These are phyloP conservation scores for Nyctalus aviator DNA, from an alignment of 2,797 vertebrate species.

Conservation along the genomic window DNA sequence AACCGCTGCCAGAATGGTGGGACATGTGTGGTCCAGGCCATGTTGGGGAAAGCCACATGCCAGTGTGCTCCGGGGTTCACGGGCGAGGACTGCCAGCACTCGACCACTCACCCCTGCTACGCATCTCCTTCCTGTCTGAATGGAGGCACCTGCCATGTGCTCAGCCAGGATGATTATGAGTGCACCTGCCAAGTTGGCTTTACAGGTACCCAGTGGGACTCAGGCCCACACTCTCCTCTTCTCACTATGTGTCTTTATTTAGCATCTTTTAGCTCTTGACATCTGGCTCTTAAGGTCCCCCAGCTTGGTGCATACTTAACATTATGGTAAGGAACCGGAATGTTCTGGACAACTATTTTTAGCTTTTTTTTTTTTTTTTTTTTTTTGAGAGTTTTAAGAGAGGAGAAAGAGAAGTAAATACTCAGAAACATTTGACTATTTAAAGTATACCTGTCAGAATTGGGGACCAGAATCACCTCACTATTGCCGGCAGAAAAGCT, in stretches of 20 bases:
- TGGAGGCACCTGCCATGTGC: conserved; percentile 90
- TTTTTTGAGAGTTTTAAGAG: conserved; percentile 35
- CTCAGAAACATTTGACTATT: neutral
- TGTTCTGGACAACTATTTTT: neutral
- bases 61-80: conserved; percentile 92
- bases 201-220: conserved; percentile 89
- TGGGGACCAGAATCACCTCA: neutral
- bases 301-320: neutral
- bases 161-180: conserved; percentile 89
- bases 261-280: neutral
- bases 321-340: neutral
- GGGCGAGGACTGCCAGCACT: conserved; percentile 91
- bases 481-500: neutral
- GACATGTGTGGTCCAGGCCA: conserved; percentile 91
- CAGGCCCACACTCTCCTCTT: neutral
- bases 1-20: conserved; percentile 93
- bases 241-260: neutral
- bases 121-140: conserved; percentile 93
- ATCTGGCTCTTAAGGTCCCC: neutral
- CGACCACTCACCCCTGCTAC: conserved; percentile 92
- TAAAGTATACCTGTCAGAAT: neutral
- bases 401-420: neutral
- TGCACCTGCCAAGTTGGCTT: conserved; percentile 92
- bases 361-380: conserved; percentile 15
- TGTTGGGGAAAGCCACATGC: conserved; percentile 90